Base-by-base conservation (phyloP, 1,140 invertebrate species). In the Apis florea region DNA sequence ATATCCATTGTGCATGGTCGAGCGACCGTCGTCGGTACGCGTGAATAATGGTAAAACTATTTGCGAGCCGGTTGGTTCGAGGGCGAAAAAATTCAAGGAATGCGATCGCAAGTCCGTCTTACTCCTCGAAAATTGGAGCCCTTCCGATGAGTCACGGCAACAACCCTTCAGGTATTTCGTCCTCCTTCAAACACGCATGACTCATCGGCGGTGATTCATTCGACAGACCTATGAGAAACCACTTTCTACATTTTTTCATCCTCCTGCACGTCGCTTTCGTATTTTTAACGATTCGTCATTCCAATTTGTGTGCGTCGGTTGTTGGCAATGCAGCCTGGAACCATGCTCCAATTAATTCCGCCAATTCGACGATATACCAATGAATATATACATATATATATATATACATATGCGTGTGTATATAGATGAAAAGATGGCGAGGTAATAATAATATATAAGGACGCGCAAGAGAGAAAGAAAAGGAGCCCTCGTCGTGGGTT, bases 191-290 rank as follows among this genome's bases (percentile, higher is more conserved):
- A 40, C 59, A 56, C 17, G 67, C 58, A 15, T 87, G 86, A 88
- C 70, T 88, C 86, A 87, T 73, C 53, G 31, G 49, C 53, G 31
- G 73, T 87, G 86, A 87, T 87, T 87, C 86, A 87, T 26, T 75
- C 61, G 71, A n/a, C 54, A n/a, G n/a, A 66, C 49, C 66, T 47
- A 51, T 21, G 63, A 40, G 69, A 31, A 53, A 26, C 54, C 24
- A 19, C 63, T 74, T 59, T 58, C 59, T 75, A 71, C n/a, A 64
- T 59, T 51, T 59, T 69, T 63, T 47, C 3, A 40, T n/a, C 40
- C 13, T 66, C 4, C 69, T 58, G 63, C 70, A 59, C 17, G 21
- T 68, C 47, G 58, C n/a, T n/a, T 12, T 49, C 54, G 21, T 72
- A 63, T 54, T 72, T 63, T 51, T 24, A 72, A 26, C n/a, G 51